These are phyloP conservation scores for Andrena camellia DNA, from an alignment of 2,888 invertebrate genomes.

Conservation along the genomic window DNA sequence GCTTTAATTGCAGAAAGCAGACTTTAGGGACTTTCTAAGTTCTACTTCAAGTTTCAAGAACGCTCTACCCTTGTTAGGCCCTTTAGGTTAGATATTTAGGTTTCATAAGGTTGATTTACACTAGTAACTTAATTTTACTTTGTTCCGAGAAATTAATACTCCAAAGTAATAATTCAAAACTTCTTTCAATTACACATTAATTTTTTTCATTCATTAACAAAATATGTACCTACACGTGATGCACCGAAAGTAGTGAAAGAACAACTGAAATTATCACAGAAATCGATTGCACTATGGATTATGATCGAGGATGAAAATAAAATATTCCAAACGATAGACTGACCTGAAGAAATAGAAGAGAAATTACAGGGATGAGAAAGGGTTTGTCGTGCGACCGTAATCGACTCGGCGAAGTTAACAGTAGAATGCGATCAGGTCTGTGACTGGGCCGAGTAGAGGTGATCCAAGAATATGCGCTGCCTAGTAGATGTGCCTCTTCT, in stretches of 20 bases:
- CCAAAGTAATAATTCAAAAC: too few species aligned
- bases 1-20: background rate
- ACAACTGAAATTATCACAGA: background rate
- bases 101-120: too few species aligned
- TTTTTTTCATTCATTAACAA: background rate
- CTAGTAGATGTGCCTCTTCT: slow-evolving; percentile 61
- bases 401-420: slow-evolving; percentile 53
- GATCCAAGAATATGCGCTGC: slow-evolving; percentile 79
- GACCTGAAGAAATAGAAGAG: background rate
- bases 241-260: background rate
- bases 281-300: background rate
- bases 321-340: background rate
- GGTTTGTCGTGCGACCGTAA: slow-evolving; percentile 25
- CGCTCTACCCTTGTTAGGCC: too few species aligned
- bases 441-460: slow-evolving; percentile 62
- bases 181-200: background rate
- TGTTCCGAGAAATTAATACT: too few species aligned
- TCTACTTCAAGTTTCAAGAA: too few species aligned
- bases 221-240: background rate
- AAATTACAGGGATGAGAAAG: slow-evolving; percentile 5
- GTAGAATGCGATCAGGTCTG: slow-evolving; percentile 65
- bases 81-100: too few species aligned
- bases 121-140: too few species aligned
- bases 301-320: background rate
- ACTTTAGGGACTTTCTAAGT: too few species aligned